These are phyloP conservation scores for Thamnophis sirtalis DNA, from an alignment of 2,113 vertebrate species.

Conservation along the genomic window DNA sequence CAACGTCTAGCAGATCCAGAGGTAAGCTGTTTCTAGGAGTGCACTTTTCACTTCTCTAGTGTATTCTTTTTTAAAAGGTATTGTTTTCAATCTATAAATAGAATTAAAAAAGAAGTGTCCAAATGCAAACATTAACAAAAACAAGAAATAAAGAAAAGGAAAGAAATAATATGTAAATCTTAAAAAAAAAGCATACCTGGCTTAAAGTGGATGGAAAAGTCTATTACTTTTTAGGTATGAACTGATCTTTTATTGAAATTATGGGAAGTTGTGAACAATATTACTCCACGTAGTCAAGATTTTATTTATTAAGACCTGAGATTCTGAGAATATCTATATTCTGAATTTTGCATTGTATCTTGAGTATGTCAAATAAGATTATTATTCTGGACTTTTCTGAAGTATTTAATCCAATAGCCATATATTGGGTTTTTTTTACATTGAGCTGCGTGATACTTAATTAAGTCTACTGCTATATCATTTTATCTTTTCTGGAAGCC, in stretches of 20 bases:
- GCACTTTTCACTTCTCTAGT: not conserved
- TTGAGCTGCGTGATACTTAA: not conserved
- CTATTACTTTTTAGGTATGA: not conserved
- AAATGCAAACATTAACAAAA: not conserved
- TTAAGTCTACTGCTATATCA: no score
- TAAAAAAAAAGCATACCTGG: not conserved
- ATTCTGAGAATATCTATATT: not conserved
- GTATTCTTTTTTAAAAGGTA: not conserved
- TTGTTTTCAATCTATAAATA: not conserved
- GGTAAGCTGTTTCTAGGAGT: slow-evolving; percentile 69
- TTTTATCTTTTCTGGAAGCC: not conserved
- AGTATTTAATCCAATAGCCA: not conserved
- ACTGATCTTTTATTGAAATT: not conserved
- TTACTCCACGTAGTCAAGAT: not conserved
- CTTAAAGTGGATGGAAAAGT: not conserved
- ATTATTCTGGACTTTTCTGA: not conserved
- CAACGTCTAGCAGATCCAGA: slow-evolving; percentile 95
- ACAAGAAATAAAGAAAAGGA: not conserved
- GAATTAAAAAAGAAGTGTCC: not conserved
- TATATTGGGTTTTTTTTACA: not conserved
- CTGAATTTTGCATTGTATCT: not conserved
- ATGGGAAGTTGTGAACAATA: not conserved
- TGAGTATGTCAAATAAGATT: not conserved
- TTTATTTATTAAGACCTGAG: not conserved
- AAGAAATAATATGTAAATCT: not conserved